These are phyloP conservation scores for Oncorhynchus kisutch DNA, from an alignment of 2,113 vertebrate species.

Conservation along the genomic window DNA sequence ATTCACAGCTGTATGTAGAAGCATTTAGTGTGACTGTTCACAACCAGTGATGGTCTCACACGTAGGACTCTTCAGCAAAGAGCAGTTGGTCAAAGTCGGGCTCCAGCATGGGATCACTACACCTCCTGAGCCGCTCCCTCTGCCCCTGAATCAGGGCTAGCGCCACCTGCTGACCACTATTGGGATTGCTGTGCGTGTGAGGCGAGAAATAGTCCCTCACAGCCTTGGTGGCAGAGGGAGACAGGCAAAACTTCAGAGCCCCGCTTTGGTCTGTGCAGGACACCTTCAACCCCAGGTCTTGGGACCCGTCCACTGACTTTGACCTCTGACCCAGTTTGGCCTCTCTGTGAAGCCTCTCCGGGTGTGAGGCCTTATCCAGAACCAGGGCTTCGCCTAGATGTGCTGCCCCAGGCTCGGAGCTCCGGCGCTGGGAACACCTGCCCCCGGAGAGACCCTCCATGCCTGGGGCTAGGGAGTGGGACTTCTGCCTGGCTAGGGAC, in stretches of 20 bases:
- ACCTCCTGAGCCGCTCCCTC: slow-evolving; percentile 71
- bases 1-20: no score
- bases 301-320: slow-evolving; percentile 23
- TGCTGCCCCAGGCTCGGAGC: slow-evolving; percentile 46
- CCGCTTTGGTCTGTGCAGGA: slow-evolving; percentile 33
- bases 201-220: slow-evolving; percentile 66
- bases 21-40: no score
- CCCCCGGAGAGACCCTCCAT: slow-evolving; percentile 16
- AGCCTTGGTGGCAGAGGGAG: slow-evolving; percentile 59
- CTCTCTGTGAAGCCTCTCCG: slow-evolving; percentile 32
- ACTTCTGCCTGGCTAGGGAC: slow-evolving; percentile 56
- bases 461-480: slow-evolving; percentile 30
- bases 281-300: slow-evolving; percentile 57
- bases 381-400: slow-evolving; percentile 12
- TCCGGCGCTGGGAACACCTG: slow-evolving; percentile 40
- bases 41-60: slow-evolving; percentile 39
- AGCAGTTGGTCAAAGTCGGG: slow-evolving; percentile 77
- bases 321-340: slow-evolving; percentile 22
- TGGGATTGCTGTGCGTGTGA: slow-evolving; percentile 55
- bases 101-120: slow-evolving; percentile 72
- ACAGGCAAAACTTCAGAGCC: slow-evolving; percentile 60
- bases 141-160: slow-evolving; percentile 65
- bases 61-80: slow-evolving; percentile 77
- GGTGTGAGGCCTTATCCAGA: slow-evolving; percentile 22
- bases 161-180: slow-evolving; percentile 68